Evolutionary conservation across 2,888 invertebrate genomes (phyloP).

Genomic region (Agrotis ipsilon): DNA sequence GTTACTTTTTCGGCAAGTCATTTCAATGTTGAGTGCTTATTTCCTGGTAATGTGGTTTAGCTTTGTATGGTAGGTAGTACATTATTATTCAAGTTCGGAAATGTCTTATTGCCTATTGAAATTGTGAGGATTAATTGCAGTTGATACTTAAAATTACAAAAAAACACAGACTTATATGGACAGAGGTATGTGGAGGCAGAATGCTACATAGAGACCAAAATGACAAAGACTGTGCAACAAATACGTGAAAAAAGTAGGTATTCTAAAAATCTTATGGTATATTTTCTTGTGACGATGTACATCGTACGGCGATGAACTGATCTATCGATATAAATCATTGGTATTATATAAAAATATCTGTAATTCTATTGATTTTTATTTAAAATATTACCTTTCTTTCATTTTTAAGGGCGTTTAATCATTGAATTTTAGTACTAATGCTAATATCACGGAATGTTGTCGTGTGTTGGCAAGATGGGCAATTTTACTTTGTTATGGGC

Average conservation of each 20-base stretch:
- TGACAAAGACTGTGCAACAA: background rate
- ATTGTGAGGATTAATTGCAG: background rate
- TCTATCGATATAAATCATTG: background rate
- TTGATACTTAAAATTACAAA: background rate
- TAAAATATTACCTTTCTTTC: background rate
- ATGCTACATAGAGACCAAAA: background rate
- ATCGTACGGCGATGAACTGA: too few species aligned
- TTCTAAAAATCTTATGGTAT: too few species aligned
- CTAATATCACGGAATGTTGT: conserved; percentile 6
- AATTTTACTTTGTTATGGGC: conserved; percentile 7
- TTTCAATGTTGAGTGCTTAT: conserved; percentile 31
- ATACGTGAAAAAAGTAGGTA: background rate
- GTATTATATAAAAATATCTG: background rate
- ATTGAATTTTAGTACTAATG: background rate
- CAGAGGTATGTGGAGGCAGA: background rate
- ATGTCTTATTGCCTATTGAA: conserved; percentile 1
- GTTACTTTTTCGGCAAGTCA: conserved; percentile 50
- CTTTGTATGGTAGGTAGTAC: background rate
- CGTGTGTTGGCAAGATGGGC: conserved; percentile 16
- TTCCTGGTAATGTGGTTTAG: conserved; percentile 24
- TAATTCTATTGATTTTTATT: background rate
- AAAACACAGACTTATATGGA: background rate
- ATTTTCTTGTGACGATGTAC: too few species aligned
- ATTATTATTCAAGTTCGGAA: background rate
- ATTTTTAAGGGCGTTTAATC: background rate